Percentiles rank a stretch among this genome's conserved stretches.
These are phyloP conservation scores for Herminia tarsipennalis DNA, from an alignment of 2,888 invertebrate genomes.

Conservation along the genomic window DNA sequence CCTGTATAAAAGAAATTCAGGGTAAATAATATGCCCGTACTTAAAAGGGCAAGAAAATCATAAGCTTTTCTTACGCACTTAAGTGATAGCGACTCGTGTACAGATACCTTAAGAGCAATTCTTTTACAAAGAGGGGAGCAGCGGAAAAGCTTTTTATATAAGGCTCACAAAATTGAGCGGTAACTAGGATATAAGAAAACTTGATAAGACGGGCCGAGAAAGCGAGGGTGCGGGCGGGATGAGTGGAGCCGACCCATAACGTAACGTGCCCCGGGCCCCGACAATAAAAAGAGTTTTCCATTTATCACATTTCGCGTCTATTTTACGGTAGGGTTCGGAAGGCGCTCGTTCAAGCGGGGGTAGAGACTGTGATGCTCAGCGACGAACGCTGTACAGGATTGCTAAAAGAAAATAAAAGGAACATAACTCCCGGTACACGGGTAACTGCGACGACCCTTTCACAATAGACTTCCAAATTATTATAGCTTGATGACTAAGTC, in stretches of 20 bases:
- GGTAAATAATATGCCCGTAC: slow-evolving; percentile 40
- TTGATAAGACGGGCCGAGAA: slow-evolving; percentile 75
- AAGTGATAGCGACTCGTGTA: slow-evolving; percentile 56
- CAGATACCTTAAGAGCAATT: slow-evolving; percentile 68
- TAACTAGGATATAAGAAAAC: slow-evolving; percentile 80
- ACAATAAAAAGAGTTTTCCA: slow-evolving; percentile 84
- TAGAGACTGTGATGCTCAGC: slow-evolving; percentile 70
- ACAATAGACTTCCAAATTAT: slow-evolving; percentile 72
- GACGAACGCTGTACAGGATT: slow-evolving; percentile 69
- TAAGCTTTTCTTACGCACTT: slow-evolving; percentile 47
- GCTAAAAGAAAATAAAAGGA: slow-evolving; percentile 81
- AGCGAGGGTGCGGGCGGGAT: slow-evolving; percentile 63
- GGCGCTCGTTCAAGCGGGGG: slow-evolving; percentile 69
- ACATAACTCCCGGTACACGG: slow-evolving; percentile 78
- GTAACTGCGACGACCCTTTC: slow-evolving; percentile 75
- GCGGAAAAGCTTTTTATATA: slow-evolving; percentile 69
- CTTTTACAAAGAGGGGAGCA: slow-evolving; percentile 62
- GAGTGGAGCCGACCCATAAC: slow-evolving; percentile 73
- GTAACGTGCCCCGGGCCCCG: slow-evolving; percentile 73
- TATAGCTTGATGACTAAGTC: too few species aligned
- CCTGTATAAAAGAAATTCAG: slow-evolving; percentile 83
- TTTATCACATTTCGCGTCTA: slow-evolving; percentile 85
- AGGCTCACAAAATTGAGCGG: slow-evolving; percentile 77
- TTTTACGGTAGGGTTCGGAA: slow-evolving; percentile 82
- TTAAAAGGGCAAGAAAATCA: slow-evolving; percentile 40